Percentiles rank a stretch among this genome's conserved stretches.
phyloP scores from a whole-genome alignment of 2,888 invertebrate species.

The Agrenia bidenticulata region DNA sequence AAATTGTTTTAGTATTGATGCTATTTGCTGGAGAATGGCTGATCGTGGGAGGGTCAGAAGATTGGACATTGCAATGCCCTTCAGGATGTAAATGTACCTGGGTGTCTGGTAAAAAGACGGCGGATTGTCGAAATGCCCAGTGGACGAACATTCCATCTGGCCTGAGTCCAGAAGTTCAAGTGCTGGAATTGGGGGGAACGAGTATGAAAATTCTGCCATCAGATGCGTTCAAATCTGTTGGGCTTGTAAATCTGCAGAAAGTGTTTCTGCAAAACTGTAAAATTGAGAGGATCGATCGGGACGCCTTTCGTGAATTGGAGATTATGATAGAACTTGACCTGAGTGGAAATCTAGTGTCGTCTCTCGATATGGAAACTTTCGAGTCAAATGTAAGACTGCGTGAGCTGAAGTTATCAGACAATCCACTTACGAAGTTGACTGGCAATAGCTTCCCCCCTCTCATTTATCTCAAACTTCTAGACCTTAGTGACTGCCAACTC shows the following conservation, averaged over 20 bases:
- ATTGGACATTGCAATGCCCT: slow-evolving; percentile 64
- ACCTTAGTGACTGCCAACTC: slow-evolving; percentile 77
- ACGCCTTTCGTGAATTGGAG: slow-evolving; percentile 44
- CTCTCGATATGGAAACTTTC: slow-evolving; percentile 44
- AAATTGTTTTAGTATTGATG: background rate
- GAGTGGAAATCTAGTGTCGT: slow-evolving; percentile 37
- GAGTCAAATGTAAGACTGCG: slow-evolving; percentile 42
- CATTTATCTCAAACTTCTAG: slow-evolving; percentile 76
- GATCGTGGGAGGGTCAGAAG: slow-evolving; percentile 26
- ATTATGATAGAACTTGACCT: slow-evolving; percentile 37
- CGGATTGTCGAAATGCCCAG: slow-evolving; percentile 75
- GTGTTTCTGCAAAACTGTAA: slow-evolving; percentile 63
- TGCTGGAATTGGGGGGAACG: slow-evolving; percentile 80
- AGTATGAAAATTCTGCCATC: slow-evolving; percentile 72
- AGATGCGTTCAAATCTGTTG: slow-evolving; percentile 76
- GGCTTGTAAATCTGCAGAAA: slow-evolving; percentile 79
- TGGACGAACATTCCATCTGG: slow-evolving; percentile 74
- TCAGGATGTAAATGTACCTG: slow-evolving; percentile 86
- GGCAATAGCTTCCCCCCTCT: slow-evolving; percentile 58
- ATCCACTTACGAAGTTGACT: slow-evolving; percentile 36
- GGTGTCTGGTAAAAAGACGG: slow-evolving; percentile 62
- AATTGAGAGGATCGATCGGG: slow-evolving; percentile 36
- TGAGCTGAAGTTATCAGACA: slow-evolving; percentile 41
- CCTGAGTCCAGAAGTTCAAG: slow-evolving; percentile 78
- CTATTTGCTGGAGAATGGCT: background rate